Evolutionary conservation across 2,888 invertebrate genomes (phyloP), one percentile per base, ranked within the genome.

Genomic region (Laspeyria flexula): DNA sequence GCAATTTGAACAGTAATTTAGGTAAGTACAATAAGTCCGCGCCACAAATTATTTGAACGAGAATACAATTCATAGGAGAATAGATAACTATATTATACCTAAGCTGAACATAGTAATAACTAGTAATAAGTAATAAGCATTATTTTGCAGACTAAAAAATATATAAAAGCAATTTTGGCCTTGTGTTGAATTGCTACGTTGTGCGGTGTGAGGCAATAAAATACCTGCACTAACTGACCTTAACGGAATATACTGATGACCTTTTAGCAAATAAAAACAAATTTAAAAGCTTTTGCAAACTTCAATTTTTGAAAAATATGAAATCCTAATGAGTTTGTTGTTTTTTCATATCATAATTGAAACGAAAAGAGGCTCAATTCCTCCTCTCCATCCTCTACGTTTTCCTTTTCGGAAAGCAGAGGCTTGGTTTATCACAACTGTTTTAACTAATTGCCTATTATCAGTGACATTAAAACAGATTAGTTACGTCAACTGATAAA

Each of bases 201-300:
- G 81, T 81, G 80, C 74, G 47, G 71, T 79, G 81, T 88, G 88
- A 82, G 77, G 87, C 86, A 86, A 87, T 86, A 81, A 85, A 84
- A 86, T 86, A 82, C 81, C 82, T 83, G 82, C 80, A 85, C 80
- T 81, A 83, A 80, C 67, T 84, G 89, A 88, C 90, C 90, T 90
- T 87, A 88, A 81, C 80, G 77, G 81, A 85, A 86, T 85, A 87
- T 78, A 79, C 77, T 58, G 79, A 77, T 77, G 88, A 85, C 88
- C 85, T 88, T 51, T 87, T 85, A 75, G 62, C 71, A 67, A 65
- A 69, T 65, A 76, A 81, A 82, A 85, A 84, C 45, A 46, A 45
- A 51, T 45, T 3, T 18, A 18, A 42, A 83, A 84, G 75, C 79
- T 83, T 85, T 87, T 83, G 81, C 76, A 81, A 79, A 71, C 69